Percentiles rank a stretch among this genome's conserved stretches.
Conservation (phyloP, 2,113 vertebrate species). For the Bagarius yarrelli region DNA sequence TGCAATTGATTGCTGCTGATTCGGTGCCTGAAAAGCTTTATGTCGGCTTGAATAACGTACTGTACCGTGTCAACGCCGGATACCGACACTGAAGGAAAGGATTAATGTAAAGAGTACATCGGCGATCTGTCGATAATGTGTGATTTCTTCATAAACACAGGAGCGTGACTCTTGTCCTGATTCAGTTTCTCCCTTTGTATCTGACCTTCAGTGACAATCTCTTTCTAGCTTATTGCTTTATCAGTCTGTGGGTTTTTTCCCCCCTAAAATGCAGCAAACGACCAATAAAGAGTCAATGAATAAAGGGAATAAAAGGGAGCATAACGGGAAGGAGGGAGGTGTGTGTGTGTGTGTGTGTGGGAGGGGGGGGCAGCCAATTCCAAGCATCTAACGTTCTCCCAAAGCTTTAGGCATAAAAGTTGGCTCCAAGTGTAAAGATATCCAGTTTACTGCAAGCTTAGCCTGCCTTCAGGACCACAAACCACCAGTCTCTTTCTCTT, state of each 20-base stretch:
- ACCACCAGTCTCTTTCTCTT: conserved; percentile 51
- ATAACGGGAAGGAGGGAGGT: conserved; percentile 30
- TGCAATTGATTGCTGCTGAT: conserved; percentile 33
- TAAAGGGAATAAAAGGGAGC: conserved; percentile 1
- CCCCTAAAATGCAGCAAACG: conserved; percentile 7
- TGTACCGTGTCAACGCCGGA: neutral
- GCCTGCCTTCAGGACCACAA: conserved; percentile 65
- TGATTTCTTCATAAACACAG: conserved; percentile 13
- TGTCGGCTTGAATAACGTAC: conserved; percentile 7
- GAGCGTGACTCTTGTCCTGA: neutral
- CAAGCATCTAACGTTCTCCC: conserved; percentile 56
- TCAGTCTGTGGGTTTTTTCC: neutral
- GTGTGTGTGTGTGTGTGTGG: conserved; percentile 25
- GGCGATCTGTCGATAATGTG: neutral
- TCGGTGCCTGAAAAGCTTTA: conserved; percentile 33
- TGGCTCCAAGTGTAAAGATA: conserved; percentile 67
- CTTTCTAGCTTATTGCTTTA: conserved; percentile 14
- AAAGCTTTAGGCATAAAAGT: conserved; percentile 62
- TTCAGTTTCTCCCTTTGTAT: neutral
- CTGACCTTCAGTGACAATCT: conserved; percentile 11
- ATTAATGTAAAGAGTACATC: conserved; percentile 9
- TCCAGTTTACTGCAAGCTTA: conserved; percentile 68
- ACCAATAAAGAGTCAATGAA: conserved; percentile 1
- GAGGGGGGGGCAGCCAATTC: conserved; percentile 44
- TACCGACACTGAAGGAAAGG: conserved; percentile 12